Percentiles rank a stretch among this genome's conserved stretches.
Conservation (phyloP, 2,888 invertebrate species). For the Neoascia interrupta region DNA sequence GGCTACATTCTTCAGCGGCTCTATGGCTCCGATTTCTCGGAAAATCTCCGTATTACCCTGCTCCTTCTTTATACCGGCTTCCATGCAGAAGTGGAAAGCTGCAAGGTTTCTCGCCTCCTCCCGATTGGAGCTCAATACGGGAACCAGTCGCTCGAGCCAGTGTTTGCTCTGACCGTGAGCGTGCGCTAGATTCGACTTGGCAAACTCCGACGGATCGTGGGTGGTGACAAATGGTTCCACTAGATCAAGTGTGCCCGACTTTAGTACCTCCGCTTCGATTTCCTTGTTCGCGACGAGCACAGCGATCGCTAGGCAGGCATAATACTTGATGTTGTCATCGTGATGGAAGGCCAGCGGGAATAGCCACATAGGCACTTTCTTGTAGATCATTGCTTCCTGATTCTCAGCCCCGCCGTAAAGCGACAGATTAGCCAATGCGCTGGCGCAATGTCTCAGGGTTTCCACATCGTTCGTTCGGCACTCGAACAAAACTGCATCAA, state of each 20-base stretch:
- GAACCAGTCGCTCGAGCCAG: slow-evolving; percentile 95
- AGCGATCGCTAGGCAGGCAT: slow-evolving; percentile 98
- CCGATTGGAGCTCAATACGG: slow-evolving; percentile 95
- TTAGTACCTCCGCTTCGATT: slow-evolving; percentile 96
- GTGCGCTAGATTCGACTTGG: slow-evolving; percentile 93
- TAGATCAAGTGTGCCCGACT: slow-evolving; percentile 97
- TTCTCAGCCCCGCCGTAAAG: slow-evolving; percentile 98
- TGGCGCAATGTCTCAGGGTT: slow-evolving; percentile 96
- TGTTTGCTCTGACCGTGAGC: slow-evolving; percentile 97
- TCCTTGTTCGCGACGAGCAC: slow-evolving; percentile 98
- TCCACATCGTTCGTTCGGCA: slow-evolving; percentile 95
- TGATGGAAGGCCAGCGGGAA: slow-evolving; percentile 98
- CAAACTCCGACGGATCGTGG: slow-evolving; percentile 97
- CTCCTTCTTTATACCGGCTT: slow-evolving; percentile 97
- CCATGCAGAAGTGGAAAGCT: slow-evolving; percentile 99
- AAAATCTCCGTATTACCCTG: slow-evolving; percentile 95
- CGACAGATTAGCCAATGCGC: slow-evolving; percentile 96
- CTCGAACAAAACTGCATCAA: slow-evolving; percentile 96
- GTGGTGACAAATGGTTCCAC: slow-evolving; percentile 97
- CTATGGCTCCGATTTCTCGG: slow-evolving; percentile 95
- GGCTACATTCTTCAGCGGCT: slow-evolving; percentile 96
- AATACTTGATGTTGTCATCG: slow-evolving; percentile 98
- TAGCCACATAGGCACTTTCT: slow-evolving; percentile 97
- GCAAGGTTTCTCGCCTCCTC: slow-evolving; percentile 98
- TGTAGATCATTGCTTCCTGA: slow-evolving; percentile 97